Conservation (phyloP, 1,140 invertebrate species). For the Drosophila setifemur region DNA sequence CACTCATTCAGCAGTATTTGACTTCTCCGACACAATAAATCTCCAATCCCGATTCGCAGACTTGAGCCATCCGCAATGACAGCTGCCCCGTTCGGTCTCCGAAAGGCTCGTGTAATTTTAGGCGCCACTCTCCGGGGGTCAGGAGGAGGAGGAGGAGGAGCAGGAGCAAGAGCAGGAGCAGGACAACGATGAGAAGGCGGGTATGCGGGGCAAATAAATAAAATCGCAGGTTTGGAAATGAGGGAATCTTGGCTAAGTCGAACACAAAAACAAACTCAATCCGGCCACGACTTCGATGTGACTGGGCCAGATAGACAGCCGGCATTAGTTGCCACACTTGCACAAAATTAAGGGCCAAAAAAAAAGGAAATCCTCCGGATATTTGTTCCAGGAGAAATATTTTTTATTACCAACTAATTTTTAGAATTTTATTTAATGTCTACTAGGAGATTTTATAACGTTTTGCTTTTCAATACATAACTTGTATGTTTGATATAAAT, state of each 20-base stretch:
- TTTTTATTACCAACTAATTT: too few relatives aligned
- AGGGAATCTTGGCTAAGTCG: constrained; percentile 36
- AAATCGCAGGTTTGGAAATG: constrained; percentile 47
- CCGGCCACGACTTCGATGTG: constrained; percentile 75
- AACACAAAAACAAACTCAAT: constrained; percentile 52
- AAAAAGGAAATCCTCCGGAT: background rate
- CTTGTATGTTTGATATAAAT: too few relatives aligned
- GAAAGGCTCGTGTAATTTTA: constrained; percentile 52
- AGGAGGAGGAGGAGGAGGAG: constrained; percentile 10
- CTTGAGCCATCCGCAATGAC: constrained; percentile 31
- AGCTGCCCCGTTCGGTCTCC: constrained; percentile 18
- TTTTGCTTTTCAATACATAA: too few relatives aligned
- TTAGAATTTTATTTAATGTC: too few relatives aligned
- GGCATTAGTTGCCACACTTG: constrained; percentile 38
- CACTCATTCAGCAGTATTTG: constrained; percentile 17
- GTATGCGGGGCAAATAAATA: constrained; percentile 38
- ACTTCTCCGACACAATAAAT: constrained; percentile 47
- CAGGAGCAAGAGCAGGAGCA: constrained; percentile 41
- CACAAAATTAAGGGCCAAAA: background rate
- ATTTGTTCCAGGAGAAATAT: too few relatives aligned
- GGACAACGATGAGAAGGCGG: too few relatives aligned
- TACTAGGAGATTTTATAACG: too few relatives aligned
- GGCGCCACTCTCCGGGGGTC: constrained; percentile 73
- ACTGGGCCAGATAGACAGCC: constrained; percentile 67
- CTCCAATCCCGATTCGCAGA: constrained; percentile 23